phyloP scores from a whole-genome alignment of 2,888 invertebrate species.

The Cantharis lateralis region DNA sequence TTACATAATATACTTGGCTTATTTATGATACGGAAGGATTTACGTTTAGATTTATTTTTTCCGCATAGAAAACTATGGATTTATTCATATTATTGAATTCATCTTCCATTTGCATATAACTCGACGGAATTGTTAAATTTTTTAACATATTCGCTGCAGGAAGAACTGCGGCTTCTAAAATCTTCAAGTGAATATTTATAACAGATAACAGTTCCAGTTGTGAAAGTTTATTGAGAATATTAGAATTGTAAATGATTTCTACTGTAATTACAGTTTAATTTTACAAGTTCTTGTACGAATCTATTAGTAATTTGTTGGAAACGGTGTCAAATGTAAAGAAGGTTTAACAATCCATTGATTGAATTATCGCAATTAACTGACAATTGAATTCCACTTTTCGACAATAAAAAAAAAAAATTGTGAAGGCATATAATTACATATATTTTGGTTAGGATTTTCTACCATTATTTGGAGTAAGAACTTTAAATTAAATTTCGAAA shows the following conservation, averaged over 20 bases:
- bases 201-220: background rate
- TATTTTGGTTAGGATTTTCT: background rate
- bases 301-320: constrained; percentile 10
- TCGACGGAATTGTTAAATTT: background rate
- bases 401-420: background rate
- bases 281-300: constrained; percentile 4
- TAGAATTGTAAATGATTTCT: background rate
- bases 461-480: background rate
- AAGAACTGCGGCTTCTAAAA: background rate
- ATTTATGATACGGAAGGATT: background rate
- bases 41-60: background rate
- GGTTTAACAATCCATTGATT: background rate
- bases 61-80: background rate
- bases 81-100: background rate
- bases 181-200: background rate
- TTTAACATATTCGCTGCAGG: background rate
- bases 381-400: background rate
- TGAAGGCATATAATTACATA: background rate
- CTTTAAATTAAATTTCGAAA: background rate
- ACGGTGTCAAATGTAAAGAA: constrained; percentile 5
- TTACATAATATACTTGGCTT: background rate
- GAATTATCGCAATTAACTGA: background rate
- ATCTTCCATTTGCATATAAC: background rate
- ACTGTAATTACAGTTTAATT: background rate
- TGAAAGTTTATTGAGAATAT: background rate